These are phyloP conservation scores for Scaptomyza pallida DNA, from an alignment of 1,140 invertebrate genomes.

Conservation along the genomic window DNA sequence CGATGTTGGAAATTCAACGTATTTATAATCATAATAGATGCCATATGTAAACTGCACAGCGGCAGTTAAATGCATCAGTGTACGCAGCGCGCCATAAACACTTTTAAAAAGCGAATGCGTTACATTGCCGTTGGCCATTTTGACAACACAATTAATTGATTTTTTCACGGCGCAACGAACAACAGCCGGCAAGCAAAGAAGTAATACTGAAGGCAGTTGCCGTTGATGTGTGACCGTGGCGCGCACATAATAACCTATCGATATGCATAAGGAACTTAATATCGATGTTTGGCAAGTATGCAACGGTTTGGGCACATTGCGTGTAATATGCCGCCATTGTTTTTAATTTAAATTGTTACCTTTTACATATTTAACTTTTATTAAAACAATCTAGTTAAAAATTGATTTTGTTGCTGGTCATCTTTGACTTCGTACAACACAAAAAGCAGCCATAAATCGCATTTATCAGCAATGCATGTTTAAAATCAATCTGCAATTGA, in stretches of 20 bases:
- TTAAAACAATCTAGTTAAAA: too few relatives aligned
- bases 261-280: conserved; percentile 1
- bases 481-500: background rate
- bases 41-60: conserved; percentile 89
- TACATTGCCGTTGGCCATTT: conserved; percentile 39
- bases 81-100: conserved; percentile 82
- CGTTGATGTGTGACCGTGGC: conserved; percentile 28
- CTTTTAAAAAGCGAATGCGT: conserved; percentile 75
- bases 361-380: background rate
- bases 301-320: conserved; percentile 25
- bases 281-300: background rate
- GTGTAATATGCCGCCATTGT: too few relatives aligned
- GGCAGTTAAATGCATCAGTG: conserved; percentile 87
- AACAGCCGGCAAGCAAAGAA: conserved; percentile 36
- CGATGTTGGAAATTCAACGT: conserved; percentile 87
- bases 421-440: too few relatives aligned
- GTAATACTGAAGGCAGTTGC: conserved; percentile 38
- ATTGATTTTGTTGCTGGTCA: too few relatives aligned
- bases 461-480: too few relatives aligned
- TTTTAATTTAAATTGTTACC: too few relatives aligned
- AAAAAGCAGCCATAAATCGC: too few relatives aligned
- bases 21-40: conserved; percentile 90
- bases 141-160: conserved; percentile 60
- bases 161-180: conserved; percentile 58
- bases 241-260: conserved; percentile 21